Conservation (phyloP, 2,113 vertebrate genomes). For the Tetrax tetrax region DNA sequence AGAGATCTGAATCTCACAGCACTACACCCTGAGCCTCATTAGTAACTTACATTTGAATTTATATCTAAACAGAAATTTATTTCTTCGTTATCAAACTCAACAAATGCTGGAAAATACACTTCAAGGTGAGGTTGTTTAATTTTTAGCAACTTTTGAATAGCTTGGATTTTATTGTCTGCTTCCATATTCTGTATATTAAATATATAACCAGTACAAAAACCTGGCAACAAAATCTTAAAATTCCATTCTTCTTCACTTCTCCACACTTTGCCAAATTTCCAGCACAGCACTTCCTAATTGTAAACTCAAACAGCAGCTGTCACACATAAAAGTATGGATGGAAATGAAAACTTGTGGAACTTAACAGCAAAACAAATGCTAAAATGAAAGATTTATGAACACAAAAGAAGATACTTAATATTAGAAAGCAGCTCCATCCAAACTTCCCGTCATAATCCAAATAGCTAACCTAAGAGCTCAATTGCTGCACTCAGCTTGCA, state of each 20-base stretch:
- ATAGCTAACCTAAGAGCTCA: not conserved
- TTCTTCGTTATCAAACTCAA: not conserved
- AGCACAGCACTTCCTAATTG: not conserved
- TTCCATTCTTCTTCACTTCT: not conserved
- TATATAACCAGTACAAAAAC: not conserved
- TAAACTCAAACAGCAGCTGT: not conserved
- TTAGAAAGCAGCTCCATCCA: not conserved
- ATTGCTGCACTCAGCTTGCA: not conserved
- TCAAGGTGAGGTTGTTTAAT: not conserved
- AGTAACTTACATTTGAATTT: not conserved
- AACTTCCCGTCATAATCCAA: not conserved
- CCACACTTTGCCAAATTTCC: not conserved
- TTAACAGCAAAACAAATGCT: constrained; percentile 43
- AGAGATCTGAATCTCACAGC: not conserved
- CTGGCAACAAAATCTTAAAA: not conserved
- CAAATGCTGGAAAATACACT: not conserved
- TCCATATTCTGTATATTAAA: not conserved
- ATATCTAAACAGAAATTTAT: not conserved
- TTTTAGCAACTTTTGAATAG: not conserved
- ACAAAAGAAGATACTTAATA: not conserved
- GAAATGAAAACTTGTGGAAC: constrained; percentile 18
- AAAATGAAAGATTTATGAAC: not conserved
- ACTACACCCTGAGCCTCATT: not conserved
- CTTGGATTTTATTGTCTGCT: not conserved
- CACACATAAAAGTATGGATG: not conserved